Base-by-base conservation (phyloP, 2,888 invertebrate species). In the Caenorhabditis drosophilae region DNA sequence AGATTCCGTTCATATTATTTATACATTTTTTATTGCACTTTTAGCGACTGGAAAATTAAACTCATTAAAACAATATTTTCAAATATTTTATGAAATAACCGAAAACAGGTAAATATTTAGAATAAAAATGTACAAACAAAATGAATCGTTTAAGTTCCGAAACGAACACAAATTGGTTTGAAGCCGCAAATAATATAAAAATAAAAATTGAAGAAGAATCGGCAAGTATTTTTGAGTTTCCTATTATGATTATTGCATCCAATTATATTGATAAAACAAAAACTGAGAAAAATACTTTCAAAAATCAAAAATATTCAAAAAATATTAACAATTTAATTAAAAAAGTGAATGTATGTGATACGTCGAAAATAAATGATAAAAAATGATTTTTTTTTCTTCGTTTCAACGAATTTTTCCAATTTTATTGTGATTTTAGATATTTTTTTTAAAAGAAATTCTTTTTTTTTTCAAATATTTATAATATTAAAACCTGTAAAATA, bases 131-230 rank as follows among this genome's bases (percentile, higher is more conserved):
- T 36, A n/a, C 16, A n/a, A n/a, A n/a, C n/a, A n/a, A n/a, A n/a
- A n/a, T n/a, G n/a, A n/a, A n/a, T n/a, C n/a, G n/a, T 36, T 36
- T n/a, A 9, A 36, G 36, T n/a, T 4, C 36, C 7, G 46, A 12
- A 27, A 55, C 35, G 16, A 41, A 55, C 27, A 12, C 27, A 22
- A 53, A 46, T 25, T 61, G 61, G 61, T 61, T 42, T 31, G 12
- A 35, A 2, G 50, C 41, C 0, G 54, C 47, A 2, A 35, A 61
- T 18, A 15, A 34, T 9, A 55, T 61, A 38, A 11, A 42, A 2
- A 41, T 46, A 4, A 35, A 41, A 22, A 12, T 61, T 31, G 42
- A 42, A 23, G 46, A 46, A 26, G 47, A 51, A 36, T 41, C 55
- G 7, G 41, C 27, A 35, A 16, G 35, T 25, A 11, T 55, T 0